These are phyloP conservation scores for Chrysomela aeneicollis DNA, from an alignment of 2,888 invertebrate genomes.

Conservation along the genomic window DNA sequence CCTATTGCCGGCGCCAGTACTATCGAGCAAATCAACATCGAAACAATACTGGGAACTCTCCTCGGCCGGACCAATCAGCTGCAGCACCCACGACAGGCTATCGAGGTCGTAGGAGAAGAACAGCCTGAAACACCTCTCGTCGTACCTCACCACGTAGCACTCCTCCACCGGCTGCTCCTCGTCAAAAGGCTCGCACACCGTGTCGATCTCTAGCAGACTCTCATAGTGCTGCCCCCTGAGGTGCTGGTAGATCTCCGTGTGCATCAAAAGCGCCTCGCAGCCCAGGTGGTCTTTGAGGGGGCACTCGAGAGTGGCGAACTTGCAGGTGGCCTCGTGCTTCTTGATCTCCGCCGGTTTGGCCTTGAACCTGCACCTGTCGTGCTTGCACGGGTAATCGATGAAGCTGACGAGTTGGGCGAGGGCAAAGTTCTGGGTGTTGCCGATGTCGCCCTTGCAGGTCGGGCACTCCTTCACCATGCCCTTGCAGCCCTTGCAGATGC, in stretches of 20 bases:
- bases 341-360: slow-evolving; percentile 43
- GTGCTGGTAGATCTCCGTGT: slow-evolving; percentile 59
- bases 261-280: slow-evolving; percentile 30
- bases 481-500: slow-evolving; percentile 53
- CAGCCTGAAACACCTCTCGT: slow-evolving; percentile 48
- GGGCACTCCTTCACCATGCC: slow-evolving; percentile 47
- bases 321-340: slow-evolving; percentile 44
- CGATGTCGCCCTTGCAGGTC: slow-evolving; percentile 47
- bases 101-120: slow-evolving; percentile 42
- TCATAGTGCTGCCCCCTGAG: slow-evolving; percentile 63
- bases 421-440: slow-evolving; percentile 51
- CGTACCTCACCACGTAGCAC: slow-evolving; percentile 47
- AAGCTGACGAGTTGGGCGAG: slow-evolving; percentile 51
- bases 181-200: slow-evolving; percentile 40
- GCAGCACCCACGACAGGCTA: slow-evolving; percentile 49
- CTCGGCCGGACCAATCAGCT: slow-evolving; percentile 49
- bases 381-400: slow-evolving; percentile 53
- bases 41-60: slow-evolving; percentile 48
- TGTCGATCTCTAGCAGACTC: slow-evolving; percentile 48
- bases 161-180: slow-evolving; percentile 37
- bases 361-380: slow-evolving; percentile 47
- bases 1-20: slow-evolving; percentile 39
- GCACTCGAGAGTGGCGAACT: slow-evolving; percentile 41
- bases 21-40: slow-evolving; percentile 53
- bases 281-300: slow-evolving; percentile 43